Percentiles rank a stretch among this genome's conserved stretches.
These are phyloP conservation scores for Neodiprion pinetum DNA, from an alignment of 1,140 invertebrate species.

Conservation along the genomic window DNA sequence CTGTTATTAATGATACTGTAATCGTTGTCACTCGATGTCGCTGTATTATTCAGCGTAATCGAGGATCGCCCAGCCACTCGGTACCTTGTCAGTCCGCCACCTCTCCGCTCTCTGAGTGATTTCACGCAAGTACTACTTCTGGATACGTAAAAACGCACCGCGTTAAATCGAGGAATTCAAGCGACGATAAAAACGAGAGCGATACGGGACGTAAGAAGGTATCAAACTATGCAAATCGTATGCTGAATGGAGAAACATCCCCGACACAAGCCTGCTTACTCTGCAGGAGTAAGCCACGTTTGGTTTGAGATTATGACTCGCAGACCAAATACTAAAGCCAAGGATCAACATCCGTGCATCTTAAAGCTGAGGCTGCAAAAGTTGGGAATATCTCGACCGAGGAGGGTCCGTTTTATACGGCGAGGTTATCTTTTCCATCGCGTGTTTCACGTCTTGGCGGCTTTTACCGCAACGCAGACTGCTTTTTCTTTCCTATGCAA, in stretches of 20 bases:
- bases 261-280: no score
- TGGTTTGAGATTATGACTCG: slow-evolving; percentile 7
- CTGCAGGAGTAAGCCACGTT: not conserved
- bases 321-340: not conserved
- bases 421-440: slow-evolving; percentile 4
- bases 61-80: not conserved
- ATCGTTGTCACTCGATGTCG: not conserved
- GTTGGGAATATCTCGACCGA: not conserved
- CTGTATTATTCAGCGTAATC: not conserved
- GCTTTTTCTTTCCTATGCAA: not conserved
- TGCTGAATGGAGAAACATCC: no score
- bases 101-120: not conserved
- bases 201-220: not conserved
- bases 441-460: slow-evolving; percentile 4
- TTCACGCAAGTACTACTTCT: not conserved
- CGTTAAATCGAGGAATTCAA: not conserved
- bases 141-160: not conserved
- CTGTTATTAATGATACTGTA: not conserved
- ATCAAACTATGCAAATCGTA: not conserved
- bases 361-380: not conserved
- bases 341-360: not conserved
- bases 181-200: not conserved
- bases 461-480: not conserved
- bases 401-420: not conserved
- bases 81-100: not conserved